Base-by-base conservation (phyloP, 2,797 vertebrate genomes). In the Diplodus puntazzo region DNA sequence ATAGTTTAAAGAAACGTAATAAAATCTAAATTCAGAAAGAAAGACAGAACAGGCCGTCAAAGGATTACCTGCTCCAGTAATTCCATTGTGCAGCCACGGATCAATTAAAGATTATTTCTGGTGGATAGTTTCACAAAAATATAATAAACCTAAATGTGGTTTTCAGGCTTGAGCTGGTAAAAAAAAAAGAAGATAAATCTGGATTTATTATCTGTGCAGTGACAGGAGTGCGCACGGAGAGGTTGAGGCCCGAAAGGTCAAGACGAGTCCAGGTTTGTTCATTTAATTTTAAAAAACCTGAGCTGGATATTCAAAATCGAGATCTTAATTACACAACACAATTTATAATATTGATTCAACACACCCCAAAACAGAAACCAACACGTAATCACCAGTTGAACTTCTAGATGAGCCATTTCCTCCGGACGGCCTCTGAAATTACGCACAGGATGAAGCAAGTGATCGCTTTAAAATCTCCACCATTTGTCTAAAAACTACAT, bases 241-340 rank as follows among this genome's bases (percentile, higher is more conserved):
- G 17, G 43, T 46, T 2, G 46, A 78, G 79, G 59, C 60, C 60
- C 30, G 6, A 80, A 73, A 80, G 80, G 71, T 87, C 57, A 80
- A 71, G 83, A 43, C 49, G 1, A 75, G 3, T 63, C 61, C 53
- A 4, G 39, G 53, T 23, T 17, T 66, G 66, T 43, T 21, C 53
- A 73, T 50, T 72, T 21, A 27, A 11, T 16, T 16, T 17, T 3
- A 25, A 55, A 57, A 75, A 71, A 6, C 9, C 0, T 4, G 2
- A 74, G 5, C 11, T 43, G 10, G 62, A 54, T 58, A 64, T 64
- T 63, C 2, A 66, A 23, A 72, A 1, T 48, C 0, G 1, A 12
- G 3, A 11, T 27, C 0, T 54, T 10, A 30, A 27, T 17, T 25
- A 20, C 4, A 30, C 1, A 10, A 34, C 23, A 39, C 23, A 17